Conservation (phyloP, 2,888 invertebrate genomes). For the Sussaba pulchella region DNA sequence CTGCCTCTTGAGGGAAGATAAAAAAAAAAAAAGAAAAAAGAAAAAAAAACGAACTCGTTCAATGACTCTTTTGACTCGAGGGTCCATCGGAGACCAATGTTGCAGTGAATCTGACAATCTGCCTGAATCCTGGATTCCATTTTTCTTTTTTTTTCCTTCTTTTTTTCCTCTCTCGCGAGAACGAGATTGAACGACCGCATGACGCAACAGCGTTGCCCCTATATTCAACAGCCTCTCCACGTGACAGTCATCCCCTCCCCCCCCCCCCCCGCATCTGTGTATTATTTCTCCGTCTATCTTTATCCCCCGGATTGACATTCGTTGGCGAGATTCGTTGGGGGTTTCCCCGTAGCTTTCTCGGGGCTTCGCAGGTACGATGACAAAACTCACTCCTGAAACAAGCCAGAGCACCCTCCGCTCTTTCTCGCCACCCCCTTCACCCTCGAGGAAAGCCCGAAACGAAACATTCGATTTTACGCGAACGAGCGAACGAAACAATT, state of each 20-base stretch:
- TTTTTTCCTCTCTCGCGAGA: neutral
- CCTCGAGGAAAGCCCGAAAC: neutral
- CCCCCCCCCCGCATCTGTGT: neutral
- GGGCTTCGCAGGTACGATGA: slow-evolving; percentile 25
- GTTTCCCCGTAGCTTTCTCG: slow-evolving; percentile 13
- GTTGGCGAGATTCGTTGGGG: slow-evolving; percentile 25
- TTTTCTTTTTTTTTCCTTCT: neutral
- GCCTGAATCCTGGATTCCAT: neutral
- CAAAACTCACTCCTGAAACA: slow-evolving; percentile 24
- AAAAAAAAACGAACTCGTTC: slow-evolving; percentile 10
- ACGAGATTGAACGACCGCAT: neutral
- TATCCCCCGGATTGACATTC: neutral
- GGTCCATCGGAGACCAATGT: slow-evolving; percentile 3
- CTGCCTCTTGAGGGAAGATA: slow-evolving; percentile 46
- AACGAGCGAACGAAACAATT: slow-evolving; percentile 3
- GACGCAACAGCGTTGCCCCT: neutral
- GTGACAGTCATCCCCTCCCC: neutral
- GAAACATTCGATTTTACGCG: slow-evolving; percentile 27
- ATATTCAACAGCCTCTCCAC: neutral
- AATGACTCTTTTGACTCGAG: slow-evolving; percentile 35
- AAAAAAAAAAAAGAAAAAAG: slow-evolving; percentile 35
- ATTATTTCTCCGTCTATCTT: slow-evolving; percentile 19
- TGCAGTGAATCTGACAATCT: slow-evolving; percentile 13
- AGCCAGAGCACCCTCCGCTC: slow-evolving; percentile 1
- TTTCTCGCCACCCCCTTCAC: too few species aligned